Conservation (phyloP, 2,113 vertebrate genomes). For the Alethe diademata region DNA sequence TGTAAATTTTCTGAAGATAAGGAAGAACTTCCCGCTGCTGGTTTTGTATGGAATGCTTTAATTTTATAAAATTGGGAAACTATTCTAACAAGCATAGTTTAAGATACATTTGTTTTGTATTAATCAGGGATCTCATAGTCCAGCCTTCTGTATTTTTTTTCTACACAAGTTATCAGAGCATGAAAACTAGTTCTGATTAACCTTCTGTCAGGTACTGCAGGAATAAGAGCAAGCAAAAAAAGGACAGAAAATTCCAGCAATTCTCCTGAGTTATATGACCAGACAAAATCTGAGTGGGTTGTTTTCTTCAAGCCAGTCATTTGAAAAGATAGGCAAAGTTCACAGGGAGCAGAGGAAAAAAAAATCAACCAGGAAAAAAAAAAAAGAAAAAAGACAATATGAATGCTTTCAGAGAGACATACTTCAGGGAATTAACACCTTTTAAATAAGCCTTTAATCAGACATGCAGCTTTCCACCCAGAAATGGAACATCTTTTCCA, state of each 20-base stretch:
- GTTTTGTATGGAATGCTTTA: neutral
- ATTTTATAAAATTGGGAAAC: neutral
- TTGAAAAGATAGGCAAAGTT: neutral
- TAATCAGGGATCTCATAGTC: neutral
- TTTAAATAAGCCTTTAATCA: neutral
- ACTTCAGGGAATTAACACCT: neutral
- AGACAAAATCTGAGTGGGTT: neutral
- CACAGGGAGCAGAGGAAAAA: accelerated
- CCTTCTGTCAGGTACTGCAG: neutral
- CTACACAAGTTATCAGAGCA: neutral
- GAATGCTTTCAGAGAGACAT: neutral
- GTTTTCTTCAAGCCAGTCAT: neutral
- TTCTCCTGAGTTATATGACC: neutral
- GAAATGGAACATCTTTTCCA: neutral
- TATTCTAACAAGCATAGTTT: neutral
- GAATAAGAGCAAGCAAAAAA: neutral
- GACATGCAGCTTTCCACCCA: neutral
- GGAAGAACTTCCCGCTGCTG: neutral
- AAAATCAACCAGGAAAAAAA: neutral
- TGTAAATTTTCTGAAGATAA: neutral
- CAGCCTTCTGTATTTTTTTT: neutral
- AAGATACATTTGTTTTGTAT: neutral
- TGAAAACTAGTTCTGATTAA: neutral
- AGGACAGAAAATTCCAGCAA: neutral
- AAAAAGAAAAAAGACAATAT: neutral